Evolutionary conservation across 1,140 invertebrate genomes (phyloP).

Genomic region (Apis florea): DNA sequence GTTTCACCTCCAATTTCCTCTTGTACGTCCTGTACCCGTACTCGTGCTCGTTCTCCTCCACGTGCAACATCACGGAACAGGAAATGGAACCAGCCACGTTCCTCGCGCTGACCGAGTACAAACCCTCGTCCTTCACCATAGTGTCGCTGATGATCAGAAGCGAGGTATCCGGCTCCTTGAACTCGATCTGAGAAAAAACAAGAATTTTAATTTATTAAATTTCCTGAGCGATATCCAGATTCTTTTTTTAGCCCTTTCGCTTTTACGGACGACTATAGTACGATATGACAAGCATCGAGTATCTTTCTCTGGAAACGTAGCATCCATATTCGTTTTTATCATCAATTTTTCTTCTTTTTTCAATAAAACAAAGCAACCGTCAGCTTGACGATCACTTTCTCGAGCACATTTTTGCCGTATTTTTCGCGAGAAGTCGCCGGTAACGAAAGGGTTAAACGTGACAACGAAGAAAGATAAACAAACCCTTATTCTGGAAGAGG

Average conservation of each 20-base stretch:
- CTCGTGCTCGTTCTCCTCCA: slow-evolving; percentile 92
- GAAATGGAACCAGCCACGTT: slow-evolving; percentile 96
- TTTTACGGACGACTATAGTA: too few relatives aligned
- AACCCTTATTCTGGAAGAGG: slow-evolving; percentile 90
- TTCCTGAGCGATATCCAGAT: too few relatives aligned
- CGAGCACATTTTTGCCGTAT: too few relatives aligned
- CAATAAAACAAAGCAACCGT: too few relatives aligned
- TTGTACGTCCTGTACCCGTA: slow-evolving; percentile 87
- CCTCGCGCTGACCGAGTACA: slow-evolving; percentile 95
- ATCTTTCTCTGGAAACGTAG: too few relatives aligned
- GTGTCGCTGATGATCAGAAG: slow-evolving; percentile 91
- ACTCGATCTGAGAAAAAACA: slow-evolving; percentile 84
- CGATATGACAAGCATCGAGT: too few relatives aligned
- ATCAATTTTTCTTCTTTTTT: too few relatives aligned
- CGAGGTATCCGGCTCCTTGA: slow-evolving; percentile 91
- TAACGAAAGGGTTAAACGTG: too few relatives aligned
- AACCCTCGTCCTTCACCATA: slow-evolving; percentile 93
- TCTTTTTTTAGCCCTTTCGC: too few relatives aligned
- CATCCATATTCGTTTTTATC: too few relatives aligned
- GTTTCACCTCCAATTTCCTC: slow-evolving; percentile 84
- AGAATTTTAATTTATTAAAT: not conserved
- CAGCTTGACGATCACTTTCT: too few relatives aligned
- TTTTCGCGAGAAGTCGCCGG: too few relatives aligned
- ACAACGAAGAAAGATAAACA: not conserved
- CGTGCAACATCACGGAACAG: slow-evolving; percentile 92